phyloP scores from a whole-genome alignment of 2,888 invertebrate species.

The Alviniconcha strummeri region DNA sequence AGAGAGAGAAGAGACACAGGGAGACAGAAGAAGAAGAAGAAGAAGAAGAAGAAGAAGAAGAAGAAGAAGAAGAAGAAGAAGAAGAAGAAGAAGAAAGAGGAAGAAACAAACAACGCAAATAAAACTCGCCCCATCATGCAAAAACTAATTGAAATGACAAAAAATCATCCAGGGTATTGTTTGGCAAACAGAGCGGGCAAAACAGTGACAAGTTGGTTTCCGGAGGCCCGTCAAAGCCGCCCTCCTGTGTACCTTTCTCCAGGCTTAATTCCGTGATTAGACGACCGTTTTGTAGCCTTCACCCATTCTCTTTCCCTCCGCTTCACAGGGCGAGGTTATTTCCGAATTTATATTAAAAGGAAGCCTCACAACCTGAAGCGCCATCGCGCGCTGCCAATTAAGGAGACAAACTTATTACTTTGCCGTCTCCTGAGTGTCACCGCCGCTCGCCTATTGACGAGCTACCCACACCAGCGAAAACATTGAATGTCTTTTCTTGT shows the following conservation, averaged over 20 bases:
- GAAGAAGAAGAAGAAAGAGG: neutral
- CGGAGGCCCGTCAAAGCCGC: slow-evolving; percentile 13
- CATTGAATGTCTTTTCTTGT: slow-evolving; percentile 24
- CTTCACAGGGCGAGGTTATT: slow-evolving; percentile 32
- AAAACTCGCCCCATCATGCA: neutral
- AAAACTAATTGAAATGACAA: slow-evolving; percentile 28
- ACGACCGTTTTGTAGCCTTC: slow-evolving; percentile 29
- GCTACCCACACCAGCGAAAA: slow-evolving; percentile 17
- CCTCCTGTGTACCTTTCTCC: slow-evolving; percentile 31
- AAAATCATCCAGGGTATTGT: slow-evolving; percentile 13
- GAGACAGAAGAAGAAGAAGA: neutral
- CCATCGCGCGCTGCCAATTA: slow-evolving; percentile 39
- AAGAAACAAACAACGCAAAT: neutral
- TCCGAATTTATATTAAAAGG: slow-evolving; percentile 45
- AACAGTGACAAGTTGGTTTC: slow-evolving; percentile 31
- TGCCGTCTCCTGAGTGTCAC: slow-evolving; percentile 24
- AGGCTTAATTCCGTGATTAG: slow-evolving; percentile 33
- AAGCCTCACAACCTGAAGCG: slow-evolving; percentile 36
- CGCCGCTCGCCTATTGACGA: neutral
- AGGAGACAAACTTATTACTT: slow-evolving; percentile 38
- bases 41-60: neutral
- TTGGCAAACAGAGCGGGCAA: slow-evolving; percentile 29
- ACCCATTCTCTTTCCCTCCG: neutral
- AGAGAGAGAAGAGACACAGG: neutral
- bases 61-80: slow-evolving; percentile 5